Evolutionary conservation across 2,888 invertebrate genomes (phyloP).

Genomic region (Dioctria linearis): DNA sequence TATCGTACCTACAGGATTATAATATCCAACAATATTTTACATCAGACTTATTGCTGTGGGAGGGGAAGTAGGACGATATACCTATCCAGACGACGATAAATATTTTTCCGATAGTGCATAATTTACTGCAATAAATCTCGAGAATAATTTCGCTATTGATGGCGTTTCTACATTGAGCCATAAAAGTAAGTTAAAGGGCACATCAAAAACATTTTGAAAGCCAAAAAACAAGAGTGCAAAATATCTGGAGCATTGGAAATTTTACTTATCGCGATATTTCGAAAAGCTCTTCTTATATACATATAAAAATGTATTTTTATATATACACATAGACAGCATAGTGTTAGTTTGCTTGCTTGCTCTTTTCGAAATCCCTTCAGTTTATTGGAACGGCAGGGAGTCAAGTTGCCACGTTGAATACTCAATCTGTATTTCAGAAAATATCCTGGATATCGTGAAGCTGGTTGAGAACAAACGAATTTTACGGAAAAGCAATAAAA

Average conservation of each 20-base stretch:
- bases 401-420: not conserved
- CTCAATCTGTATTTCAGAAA: not conserved
- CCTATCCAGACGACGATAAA: conserved; percentile 41
- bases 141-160: conserved; percentile 56
- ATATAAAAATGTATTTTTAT: too few species aligned
- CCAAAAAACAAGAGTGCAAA: conserved; percentile 10
- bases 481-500: conserved; percentile 45
- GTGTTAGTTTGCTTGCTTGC: not conserved
- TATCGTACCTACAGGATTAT: conserved; percentile 33
- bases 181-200: conserved; percentile 13
- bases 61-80: not conserved
- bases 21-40: conserved; percentile 46
- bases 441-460: not conserved
- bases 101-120: conserved; percentile 55
- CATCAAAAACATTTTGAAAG: conserved; percentile 27
- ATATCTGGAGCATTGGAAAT: not conserved
- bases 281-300: not conserved
- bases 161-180: conserved; percentile 46
- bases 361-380: conserved; percentile 1
- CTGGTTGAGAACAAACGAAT: conserved; percentile 23
- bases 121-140: conserved; percentile 55
- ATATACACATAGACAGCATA: not conserved
- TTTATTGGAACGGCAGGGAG: not conserved
- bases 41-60: not conserved
- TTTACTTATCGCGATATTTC: conserved; percentile 4